phyloP scores from a whole-genome alignment of 1,140 invertebrate genomes.

The Cryptotermes secundus region DNA sequence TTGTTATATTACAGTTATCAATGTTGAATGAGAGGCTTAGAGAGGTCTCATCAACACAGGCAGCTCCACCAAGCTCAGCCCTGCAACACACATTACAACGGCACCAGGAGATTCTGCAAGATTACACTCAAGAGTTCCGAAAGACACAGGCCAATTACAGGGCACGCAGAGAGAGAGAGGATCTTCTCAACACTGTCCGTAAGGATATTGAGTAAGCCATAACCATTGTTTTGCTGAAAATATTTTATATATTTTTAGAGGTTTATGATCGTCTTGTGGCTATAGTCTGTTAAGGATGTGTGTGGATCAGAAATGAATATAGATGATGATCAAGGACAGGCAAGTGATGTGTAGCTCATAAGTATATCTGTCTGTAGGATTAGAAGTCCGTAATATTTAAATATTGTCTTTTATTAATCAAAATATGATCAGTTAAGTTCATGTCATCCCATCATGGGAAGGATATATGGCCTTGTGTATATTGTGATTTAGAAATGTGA shows the following conservation, averaged over 20 bases:
- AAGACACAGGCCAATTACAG: slow-evolving; percentile 89
- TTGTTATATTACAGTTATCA: slow-evolving; percentile 63
- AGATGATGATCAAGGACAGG: no score
- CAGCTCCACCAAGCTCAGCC: slow-evolving; percentile 70
- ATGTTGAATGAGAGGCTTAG: slow-evolving; percentile 87
- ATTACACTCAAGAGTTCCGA: slow-evolving; percentile 90
- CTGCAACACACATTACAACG: slow-evolving; percentile 90
- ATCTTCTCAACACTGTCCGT: slow-evolving; percentile 71
- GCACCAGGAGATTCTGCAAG: slow-evolving; percentile 91
- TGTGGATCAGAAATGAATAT: no score
- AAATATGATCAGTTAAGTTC: no score
- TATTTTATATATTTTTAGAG: background rate
- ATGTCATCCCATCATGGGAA: no score
- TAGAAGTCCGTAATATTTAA: no score
- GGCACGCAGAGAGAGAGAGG: slow-evolving; percentile 80
- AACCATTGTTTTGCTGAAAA: no score
- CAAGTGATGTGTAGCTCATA: no score
- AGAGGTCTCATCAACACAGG: slow-evolving; percentile 59
- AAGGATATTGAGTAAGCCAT: slow-evolving; percentile 67
- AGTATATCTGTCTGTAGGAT: no score
- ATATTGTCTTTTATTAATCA: no score
- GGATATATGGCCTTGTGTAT: no score
- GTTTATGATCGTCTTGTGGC: background rate
- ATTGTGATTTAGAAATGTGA: no score
- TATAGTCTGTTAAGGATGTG: no score